phyloP scores from a whole-genome alignment of 2,888 invertebrate species.

The Napeogenes sylphis region DNA sequence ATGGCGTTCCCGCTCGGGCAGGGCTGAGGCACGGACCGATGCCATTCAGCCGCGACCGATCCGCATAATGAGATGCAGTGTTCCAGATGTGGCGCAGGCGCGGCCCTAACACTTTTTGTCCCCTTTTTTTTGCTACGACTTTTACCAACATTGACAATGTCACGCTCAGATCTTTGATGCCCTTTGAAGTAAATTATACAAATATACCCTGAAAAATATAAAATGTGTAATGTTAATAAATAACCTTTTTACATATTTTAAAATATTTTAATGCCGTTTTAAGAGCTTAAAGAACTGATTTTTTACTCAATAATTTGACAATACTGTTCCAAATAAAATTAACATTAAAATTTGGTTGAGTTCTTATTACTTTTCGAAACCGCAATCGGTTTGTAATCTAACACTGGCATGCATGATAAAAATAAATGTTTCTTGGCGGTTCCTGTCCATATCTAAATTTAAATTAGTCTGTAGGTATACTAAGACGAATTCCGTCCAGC shows the following conservation, averaged over 20 bases:
- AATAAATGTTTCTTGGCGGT: constrained; percentile 20
- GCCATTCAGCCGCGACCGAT: constrained; percentile 65
- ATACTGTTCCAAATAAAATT: too few relatives aligned
- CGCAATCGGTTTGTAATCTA: not conserved
- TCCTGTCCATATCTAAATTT: constrained; percentile 31
- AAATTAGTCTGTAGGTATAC: constrained; percentile 37
- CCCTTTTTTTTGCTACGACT: constrained; percentile 46
- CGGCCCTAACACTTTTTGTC: constrained; percentile 66
- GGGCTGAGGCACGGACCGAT: constrained; percentile 40
- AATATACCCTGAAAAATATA: not conserved
- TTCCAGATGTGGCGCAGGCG: constrained; percentile 75
- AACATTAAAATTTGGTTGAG: too few relatives aligned
- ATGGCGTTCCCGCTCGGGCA: constrained; percentile 22
- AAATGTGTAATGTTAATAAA: not conserved
- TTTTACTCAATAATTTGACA: too few relatives aligned
- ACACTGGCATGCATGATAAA: constrained; percentile 10
- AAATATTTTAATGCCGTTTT: too few relatives aligned
- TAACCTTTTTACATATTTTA: too few relatives aligned
- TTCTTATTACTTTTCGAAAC: not conserved
- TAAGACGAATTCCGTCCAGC: constrained; percentile 45
- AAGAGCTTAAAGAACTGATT: too few relatives aligned
- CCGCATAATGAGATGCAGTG: constrained; percentile 72
- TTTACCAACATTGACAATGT: constrained; percentile 39
- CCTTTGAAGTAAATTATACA: not conserved
- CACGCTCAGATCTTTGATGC: constrained; percentile 30